Percentiles rank a stretch among this genome's conserved stretches.
Conservation (phyloP, 2,888 invertebrate genomes). For the Drosophila mercatorum region DNA sequence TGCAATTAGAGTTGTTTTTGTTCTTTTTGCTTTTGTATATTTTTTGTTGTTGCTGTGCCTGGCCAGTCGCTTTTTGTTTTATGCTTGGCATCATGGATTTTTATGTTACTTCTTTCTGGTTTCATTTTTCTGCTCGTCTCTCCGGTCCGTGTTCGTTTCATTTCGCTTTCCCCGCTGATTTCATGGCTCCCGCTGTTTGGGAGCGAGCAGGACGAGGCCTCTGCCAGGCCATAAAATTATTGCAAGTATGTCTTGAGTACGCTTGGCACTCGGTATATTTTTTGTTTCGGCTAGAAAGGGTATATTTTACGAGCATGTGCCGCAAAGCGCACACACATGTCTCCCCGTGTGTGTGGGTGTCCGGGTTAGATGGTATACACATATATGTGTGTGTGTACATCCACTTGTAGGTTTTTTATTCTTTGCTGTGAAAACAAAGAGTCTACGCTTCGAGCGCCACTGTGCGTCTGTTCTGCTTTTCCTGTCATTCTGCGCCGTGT, state of each 20-base stretch:
- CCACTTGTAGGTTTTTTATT: constrained; percentile 74
- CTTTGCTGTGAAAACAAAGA: constrained; percentile 74
- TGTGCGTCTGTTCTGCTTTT: constrained; percentile 60
- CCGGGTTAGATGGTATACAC: too few relatives aligned
- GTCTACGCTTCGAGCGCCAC: constrained; percentile 59
- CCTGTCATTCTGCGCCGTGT: constrained; percentile 37
- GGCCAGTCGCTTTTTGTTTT: constrained; percentile 76
- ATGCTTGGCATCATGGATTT: constrained; percentile 76
- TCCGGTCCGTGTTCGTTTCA: constrained; percentile 45
- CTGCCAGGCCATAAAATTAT: constrained; percentile 75
- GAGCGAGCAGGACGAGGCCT: constrained; percentile 45
- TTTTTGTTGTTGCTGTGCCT: constrained; percentile 54
- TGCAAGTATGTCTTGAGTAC: constrained; percentile 78
- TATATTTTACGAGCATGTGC: constrained; percentile 73
- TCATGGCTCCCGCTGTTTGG: constrained; percentile 57
- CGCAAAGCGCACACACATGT: constrained; percentile 59
- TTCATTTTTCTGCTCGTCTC: constrained; percentile 49
- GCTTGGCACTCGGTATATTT: constrained; percentile 71
- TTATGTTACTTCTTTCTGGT: constrained; percentile 77
- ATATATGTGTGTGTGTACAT: constrained; percentile 41
- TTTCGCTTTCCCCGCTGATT: constrained; percentile 67
- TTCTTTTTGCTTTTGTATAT: constrained; percentile 66
- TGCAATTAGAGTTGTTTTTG: constrained; percentile 79
- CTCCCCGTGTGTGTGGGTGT: constrained; percentile 15
- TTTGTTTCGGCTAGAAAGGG: constrained; percentile 61